phyloP scores from a whole-genome alignment of 2,888 invertebrate genomes.

The Slavum lentiscoides region DNA sequence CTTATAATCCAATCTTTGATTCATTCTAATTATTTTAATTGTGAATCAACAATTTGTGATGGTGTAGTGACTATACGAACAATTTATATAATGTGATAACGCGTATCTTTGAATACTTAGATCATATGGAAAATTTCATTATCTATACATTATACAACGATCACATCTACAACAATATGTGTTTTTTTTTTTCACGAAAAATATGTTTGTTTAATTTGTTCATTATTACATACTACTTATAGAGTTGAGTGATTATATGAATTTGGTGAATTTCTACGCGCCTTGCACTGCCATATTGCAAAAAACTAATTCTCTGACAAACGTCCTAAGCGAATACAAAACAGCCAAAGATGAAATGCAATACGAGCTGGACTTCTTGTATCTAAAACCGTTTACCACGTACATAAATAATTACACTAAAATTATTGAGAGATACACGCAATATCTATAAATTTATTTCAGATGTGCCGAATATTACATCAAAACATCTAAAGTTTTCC shows the following conservation, averaged over 20 bases:
- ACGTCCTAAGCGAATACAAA: slow-evolving; percentile 11
- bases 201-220: background rate
- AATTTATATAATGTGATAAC: too few relatives aligned
- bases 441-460: background rate
- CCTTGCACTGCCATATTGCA: background rate
- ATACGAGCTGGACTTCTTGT: slow-evolving; percentile 33
- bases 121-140: too few relatives aligned
- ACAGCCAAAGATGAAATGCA: background rate
- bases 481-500: slow-evolving; percentile 12
- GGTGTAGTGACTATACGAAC: too few relatives aligned
- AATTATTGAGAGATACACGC: background rate
- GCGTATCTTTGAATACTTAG: too few relatives aligned
- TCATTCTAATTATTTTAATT: too few relatives aligned
- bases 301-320: background rate
- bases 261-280: slow-evolving; percentile 20
- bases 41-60: too few relatives aligned
- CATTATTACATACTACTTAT: too few relatives aligned
- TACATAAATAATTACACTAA: background rate
- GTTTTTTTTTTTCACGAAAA: too few relatives aligned
- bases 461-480: slow-evolving; percentile 22
- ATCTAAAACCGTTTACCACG: slow-evolving; percentile 34
- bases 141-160: too few relatives aligned
- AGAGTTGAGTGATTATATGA: slow-evolving; percentile 12
- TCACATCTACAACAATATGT: too few relatives aligned
- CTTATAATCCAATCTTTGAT: too few relatives aligned